A percentile compares a stretch with the other conserved stretches of the same genome.
These are phyloP conservation scores for Acromyrmex heyeri DNA, from an alignment of 1,140 invertebrate genomes.

Conservation along the genomic window DNA sequence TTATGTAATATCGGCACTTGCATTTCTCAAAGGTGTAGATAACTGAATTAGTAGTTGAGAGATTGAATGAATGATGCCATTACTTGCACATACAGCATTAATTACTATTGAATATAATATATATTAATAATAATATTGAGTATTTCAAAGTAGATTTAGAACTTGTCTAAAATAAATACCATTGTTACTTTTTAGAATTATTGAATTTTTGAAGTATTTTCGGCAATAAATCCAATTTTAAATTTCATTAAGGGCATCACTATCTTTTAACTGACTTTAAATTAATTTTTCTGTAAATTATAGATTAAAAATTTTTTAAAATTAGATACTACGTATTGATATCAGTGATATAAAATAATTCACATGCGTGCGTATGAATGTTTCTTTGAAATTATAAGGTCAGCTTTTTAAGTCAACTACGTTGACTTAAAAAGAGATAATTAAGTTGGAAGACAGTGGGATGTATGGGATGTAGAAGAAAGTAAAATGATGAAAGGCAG, in stretches of 20 bases:
- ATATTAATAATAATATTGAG: no score
- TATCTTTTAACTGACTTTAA: not conserved
- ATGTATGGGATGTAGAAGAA: not conserved
- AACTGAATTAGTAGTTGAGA: slow-evolving; percentile 1
- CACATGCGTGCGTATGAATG: not conserved
- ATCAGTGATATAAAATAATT: not conserved
- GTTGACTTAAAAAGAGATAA: not conserved
- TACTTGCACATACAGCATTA: not conserved
- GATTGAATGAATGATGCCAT: not conserved
- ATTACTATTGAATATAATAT: not conserved
- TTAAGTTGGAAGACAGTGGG: not conserved
- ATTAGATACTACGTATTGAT: not conserved
- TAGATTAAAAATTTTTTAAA: not conserved
- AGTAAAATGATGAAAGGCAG: slow-evolving; percentile 25
- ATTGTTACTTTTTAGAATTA: not conserved
- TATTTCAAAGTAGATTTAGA: not conserved
- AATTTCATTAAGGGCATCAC: not conserved
- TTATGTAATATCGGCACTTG: not conserved
- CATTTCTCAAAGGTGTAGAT: not conserved
- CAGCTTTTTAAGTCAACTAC: not conserved
- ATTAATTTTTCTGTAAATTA: not conserved
- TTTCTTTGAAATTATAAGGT: not conserved
- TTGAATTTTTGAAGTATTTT: not conserved
- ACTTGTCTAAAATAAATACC: not conserved
- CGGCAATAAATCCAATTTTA: not conserved